Evolutionary conservation across 2,797 vertebrate genomes (phyloP).

Genomic region (Pseudopleuronectes americanus): DNA sequence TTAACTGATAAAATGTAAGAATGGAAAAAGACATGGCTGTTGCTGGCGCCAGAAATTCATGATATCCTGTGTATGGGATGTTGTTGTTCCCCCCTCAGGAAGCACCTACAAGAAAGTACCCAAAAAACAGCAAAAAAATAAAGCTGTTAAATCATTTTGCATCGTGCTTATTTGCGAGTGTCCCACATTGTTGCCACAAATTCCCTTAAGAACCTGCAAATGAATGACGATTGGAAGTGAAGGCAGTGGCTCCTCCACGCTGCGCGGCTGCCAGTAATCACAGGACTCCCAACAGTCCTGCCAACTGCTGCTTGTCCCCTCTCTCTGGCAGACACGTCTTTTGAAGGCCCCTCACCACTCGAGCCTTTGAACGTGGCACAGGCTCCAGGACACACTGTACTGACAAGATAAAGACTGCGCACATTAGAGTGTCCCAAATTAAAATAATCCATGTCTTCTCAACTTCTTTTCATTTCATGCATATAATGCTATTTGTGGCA

Average conservation of each 20-base stretch:
- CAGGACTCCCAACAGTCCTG: constrained; percentile 54
- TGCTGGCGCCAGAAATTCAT: constrained; percentile 30
- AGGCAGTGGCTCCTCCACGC: constrained; percentile 44
- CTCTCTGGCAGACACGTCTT: constrained; percentile 48
- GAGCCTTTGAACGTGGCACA: constrained; percentile 27
- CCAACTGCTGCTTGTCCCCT: constrained; percentile 52
- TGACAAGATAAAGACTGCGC: constrained; percentile 54
- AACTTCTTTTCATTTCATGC: constrained; percentile 36
- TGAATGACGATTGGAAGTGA: constrained; percentile 56
- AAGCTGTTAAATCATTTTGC: constrained; percentile 41
- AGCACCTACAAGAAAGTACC: background rate
- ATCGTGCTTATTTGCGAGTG: constrained; percentile 49
- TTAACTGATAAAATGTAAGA: constrained; percentile 22
- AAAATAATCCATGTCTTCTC: constrained; percentile 44
- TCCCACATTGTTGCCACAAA: constrained; percentile 43
- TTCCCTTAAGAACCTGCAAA: constrained; percentile 48
- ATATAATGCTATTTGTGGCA: constrained; percentile 12
- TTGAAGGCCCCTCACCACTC: constrained; percentile 32
- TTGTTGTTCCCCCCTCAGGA: background rate
- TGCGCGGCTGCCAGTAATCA: constrained; percentile 55
- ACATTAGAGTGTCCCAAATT: constrained; percentile 38
- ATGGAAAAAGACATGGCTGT: constrained; percentile 7
- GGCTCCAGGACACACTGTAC: constrained; percentile 49
- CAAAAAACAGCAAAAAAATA: constrained; percentile 5
- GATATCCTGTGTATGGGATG: constrained; percentile 3